phyloP scores from a whole-genome alignment of 2,888 invertebrate species.

The Sipha maydis region DNA sequence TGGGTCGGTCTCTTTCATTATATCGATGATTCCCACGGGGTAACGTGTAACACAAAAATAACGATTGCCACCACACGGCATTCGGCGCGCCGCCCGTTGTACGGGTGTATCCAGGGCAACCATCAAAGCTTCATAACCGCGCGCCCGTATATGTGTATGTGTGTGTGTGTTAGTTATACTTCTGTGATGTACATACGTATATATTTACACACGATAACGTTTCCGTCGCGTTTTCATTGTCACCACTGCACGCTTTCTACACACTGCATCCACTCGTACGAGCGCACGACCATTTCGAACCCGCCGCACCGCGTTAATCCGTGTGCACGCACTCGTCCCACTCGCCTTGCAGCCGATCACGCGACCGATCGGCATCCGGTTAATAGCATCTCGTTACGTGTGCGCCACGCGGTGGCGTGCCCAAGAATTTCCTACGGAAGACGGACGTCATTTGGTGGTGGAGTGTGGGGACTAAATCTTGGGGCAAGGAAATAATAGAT shows the following conservation, averaged over 20 bases:
- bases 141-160: not conserved
- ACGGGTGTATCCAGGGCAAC: slow-evolving; percentile 58
- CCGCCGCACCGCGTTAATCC: not conserved
- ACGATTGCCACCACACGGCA: slow-evolving; percentile 47
- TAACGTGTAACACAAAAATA: slow-evolving; percentile 44
- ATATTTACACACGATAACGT: not conserved
- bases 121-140: slow-evolving; percentile 25
- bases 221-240: not conserved
- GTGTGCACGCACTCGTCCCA: too few relatives aligned
- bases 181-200: not conserved
- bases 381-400: too few relatives aligned
- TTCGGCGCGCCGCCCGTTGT: slow-evolving; percentile 22
- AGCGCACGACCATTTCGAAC: too few relatives aligned
- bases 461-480: too few relatives aligned
- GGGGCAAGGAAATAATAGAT: too few relatives aligned
- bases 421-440: too few relatives aligned
- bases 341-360: too few relatives aligned
- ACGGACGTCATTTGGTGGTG: too few relatives aligned
- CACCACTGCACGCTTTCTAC: not conserved
- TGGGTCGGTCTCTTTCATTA: slow-evolving; percentile 5
- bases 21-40: slow-evolving; percentile 37
- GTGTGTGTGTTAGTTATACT: not conserved
- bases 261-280: too few relatives aligned
- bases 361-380: too few relatives aligned
- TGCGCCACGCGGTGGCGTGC: too few relatives aligned